A percentile compares a stretch with the other conserved stretches of the same genome.
These are phyloP conservation scores for Sinella curviseta DNA, from an alignment of 1,140 invertebrate species.

Conservation along the genomic window DNA sequence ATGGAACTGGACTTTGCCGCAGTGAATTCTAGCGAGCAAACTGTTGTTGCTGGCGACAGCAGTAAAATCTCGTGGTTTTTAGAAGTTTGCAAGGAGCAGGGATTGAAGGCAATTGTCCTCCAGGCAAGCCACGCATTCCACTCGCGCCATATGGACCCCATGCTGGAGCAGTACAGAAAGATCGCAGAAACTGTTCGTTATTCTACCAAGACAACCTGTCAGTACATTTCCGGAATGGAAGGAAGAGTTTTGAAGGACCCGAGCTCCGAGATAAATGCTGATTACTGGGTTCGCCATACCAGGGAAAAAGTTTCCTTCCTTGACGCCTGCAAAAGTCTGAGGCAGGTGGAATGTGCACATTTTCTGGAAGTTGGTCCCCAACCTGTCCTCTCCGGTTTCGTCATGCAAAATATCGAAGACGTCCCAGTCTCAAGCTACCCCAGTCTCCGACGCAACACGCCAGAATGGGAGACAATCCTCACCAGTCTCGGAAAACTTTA, in stretches of 20 bases:
- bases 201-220: neutral
- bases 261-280: neutral
- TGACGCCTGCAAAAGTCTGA: slow-evolving; percentile 24
- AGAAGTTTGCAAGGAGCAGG: neutral
- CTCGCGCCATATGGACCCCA: neutral
- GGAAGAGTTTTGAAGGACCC: neutral
- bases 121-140: neutral
- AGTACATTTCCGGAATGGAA: neutral
- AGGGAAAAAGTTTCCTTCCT: slow-evolving; percentile 7
- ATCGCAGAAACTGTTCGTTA: neutral
- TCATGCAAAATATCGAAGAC: neutral
- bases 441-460: neutral
- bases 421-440: neutral
- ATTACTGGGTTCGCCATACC: slow-evolving; percentile 16
- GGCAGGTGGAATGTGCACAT: neutral
- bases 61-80: neutral
- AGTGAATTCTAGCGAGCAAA: neutral
- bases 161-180: neutral
- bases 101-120: neutral
- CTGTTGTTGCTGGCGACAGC: slow-evolving; percentile 4
- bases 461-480: neutral
- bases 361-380: neutral
- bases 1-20: neutral
- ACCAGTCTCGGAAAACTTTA: neutral
- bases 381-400: neutral